Conservation (phyloP, 2,888 invertebrate genomes). For the Morpho helenor region DNA sequence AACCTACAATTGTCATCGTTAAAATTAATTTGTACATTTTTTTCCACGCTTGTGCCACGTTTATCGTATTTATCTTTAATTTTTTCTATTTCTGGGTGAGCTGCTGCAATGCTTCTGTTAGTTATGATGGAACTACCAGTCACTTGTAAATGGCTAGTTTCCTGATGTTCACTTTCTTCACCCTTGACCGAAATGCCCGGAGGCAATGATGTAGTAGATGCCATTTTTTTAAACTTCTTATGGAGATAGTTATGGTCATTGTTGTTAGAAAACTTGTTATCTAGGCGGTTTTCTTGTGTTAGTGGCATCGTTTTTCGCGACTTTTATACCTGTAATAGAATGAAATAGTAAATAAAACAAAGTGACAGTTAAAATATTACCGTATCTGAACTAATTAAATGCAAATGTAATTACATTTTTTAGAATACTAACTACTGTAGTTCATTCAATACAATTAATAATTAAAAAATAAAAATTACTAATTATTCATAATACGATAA, state of each 20-base stretch:
- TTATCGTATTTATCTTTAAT: constrained; percentile 54
- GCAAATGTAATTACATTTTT: too few species aligned
- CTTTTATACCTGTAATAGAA: constrained; percentile 59
- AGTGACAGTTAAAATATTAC: too few species aligned
- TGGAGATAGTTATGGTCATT: constrained; percentile 90
- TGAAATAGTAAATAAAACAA: constrained; percentile 1
- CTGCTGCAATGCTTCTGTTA: constrained; percentile 69
- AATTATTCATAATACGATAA: too few species aligned
- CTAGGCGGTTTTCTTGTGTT: constrained; percentile 73
- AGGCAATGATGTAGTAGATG: constrained; percentile 75
- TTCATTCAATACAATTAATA: too few species aligned
- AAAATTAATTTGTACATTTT: constrained; percentile 78
- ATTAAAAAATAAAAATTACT: too few species aligned
- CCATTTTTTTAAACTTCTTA: constrained; percentile 96
- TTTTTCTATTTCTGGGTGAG: constrained; percentile 70
- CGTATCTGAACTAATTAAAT: too few species aligned
- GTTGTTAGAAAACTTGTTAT: constrained; percentile 70
- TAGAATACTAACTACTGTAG: too few species aligned
- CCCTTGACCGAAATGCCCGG: constrained; percentile 51
- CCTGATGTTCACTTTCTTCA: constrained; percentile 54
- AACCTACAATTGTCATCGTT: constrained; percentile 67
- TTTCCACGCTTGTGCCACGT: constrained; percentile 51
- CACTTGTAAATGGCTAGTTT: constrained; percentile 49
- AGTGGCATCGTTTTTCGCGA: constrained; percentile 70
- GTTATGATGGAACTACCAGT: constrained; percentile 56